Evolutionary conservation across 2,888 invertebrate species (phyloP), one percentile per base, ranked within the genome.

Genomic region (Sthenelais limicola): DNA sequence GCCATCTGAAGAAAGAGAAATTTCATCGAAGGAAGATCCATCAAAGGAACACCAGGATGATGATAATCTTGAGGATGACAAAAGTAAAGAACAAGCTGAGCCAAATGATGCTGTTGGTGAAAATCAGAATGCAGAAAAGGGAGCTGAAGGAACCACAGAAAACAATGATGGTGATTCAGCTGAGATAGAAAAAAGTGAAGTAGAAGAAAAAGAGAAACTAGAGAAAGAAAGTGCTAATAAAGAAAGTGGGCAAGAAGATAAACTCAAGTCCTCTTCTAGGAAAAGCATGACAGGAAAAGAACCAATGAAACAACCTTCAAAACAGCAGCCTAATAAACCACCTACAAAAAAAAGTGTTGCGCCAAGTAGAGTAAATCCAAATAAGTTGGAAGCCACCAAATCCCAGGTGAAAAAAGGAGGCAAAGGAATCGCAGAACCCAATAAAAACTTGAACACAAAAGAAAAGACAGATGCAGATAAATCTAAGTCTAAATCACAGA

Each of bases 21-120:
- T n/a, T n/a, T n/a, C n/a, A n/a, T n/a, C n/a, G n/a, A n/a, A n/a
- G n/a, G n/a, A n/a, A n/a, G n/a, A n/a, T n/a, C n/a, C n/a, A n/a
- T n/a, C n/a, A n/a, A n/a, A n/a, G n/a, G n/a, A n/a, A n/a, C n/a
- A n/a, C n/a, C n/a, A n/a, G n/a, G n/a, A n/a, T n/a, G n/a, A n/a
- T n/a, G n/a, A n/a, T n/a, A n/a, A n/a, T n/a, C 5, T 12, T 21
- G 38, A 62, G 2, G 21, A 62, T 24, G 62, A 62, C 21, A 5
- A 51, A 24, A 4, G 9, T 24, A 21, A 62, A 28, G 24, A 58
- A 33, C 35, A 62, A 62, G 38, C 38, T 62, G 38, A 62, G 62
- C 38, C 26, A 38, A 43, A 38, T 62, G 38, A 21, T 43, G 43
- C 43, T 62, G 62, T 26, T 62, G 15, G 38, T 21, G 35, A 21